Evolutionary conservation across 2,113 vertebrate genomes (phyloP), one percentile per base, ranked within the genome.

Genomic region (Toxotes jaculatrix): DNA sequence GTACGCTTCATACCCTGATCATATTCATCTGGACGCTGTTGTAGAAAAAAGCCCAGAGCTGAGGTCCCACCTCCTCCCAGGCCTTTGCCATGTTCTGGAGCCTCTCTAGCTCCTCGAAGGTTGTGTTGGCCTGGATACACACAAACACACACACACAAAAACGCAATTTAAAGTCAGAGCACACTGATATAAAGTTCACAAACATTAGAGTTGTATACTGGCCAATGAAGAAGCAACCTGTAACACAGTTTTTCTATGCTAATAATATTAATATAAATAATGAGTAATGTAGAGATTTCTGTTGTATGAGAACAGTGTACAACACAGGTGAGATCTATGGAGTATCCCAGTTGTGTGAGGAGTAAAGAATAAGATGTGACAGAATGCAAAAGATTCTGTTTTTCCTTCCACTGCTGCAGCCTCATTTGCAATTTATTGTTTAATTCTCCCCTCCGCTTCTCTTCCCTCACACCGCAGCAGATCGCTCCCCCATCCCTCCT

Each of bases 1-100:
- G 0, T 51, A 5, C 7, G 57, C 12, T 10, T 62, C 90, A 5
- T 96, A 99, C 98, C 91, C 97, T 95, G 84, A 99, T 96, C 94
- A 98, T 96, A 80, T 96, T 96, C 96, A 99, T 98, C 93, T 98
- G 98, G 32, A 97, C 88, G 38, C 97, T 96, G 91, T 69, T 93
- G 60, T 98, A 94, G 84, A 99, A 96, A 92, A 99, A 99, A 80
- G 94, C 59, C 97, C 97, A 97, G 74, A 99, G 87, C 88, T 99
- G 98, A 80, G 98, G 96, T 55, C 96, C 96, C 61, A 99, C 86
- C 95, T 99, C 98, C 91, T 96, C 94, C 98, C 98, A 99, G 76
- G 96, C 81, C 84, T 95, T 97, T 57, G 92, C 91, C 89, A 99
- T 92, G 82, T 96, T 94, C 72, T 82, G 93, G 71, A 99, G 64